Evolutionary conservation across 2,113 vertebrate genomes (phyloP).

Genomic region (Cygnus buccinator): DNA sequence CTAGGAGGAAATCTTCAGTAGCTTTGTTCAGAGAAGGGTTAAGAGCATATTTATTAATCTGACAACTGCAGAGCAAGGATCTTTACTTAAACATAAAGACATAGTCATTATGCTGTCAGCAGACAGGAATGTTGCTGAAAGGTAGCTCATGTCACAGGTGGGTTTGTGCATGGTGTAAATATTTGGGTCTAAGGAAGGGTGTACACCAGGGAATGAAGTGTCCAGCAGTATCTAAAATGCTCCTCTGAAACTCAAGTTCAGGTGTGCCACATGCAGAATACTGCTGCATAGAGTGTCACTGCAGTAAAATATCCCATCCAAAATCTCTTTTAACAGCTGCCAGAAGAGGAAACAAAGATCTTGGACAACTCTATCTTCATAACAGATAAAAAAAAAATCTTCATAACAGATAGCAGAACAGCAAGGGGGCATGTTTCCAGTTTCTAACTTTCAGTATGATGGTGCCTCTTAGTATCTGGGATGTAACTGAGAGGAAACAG

Average conservation of each 20-base stretch:
- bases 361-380: background rate
- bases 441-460: background rate
- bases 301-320: background rate
- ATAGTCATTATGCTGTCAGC: background rate
- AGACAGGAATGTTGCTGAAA: background rate
- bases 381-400: background rate
- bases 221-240: background rate
- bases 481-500: slow-evolving; percentile 47
- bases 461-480: slow-evolving; percentile 40
- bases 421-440: background rate
- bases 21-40: rapidly evolving
- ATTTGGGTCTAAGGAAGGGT: background rate
- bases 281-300: rapidly evolving
- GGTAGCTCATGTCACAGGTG: background rate
- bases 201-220: background rate
- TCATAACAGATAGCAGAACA: slow-evolving; percentile 26
- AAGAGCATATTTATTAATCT: background rate
- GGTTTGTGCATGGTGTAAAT: background rate
- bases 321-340: background rate
- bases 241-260: background rate
- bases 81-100: rapidly evolving
- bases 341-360: background rate
- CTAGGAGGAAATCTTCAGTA: background rate
- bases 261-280: rapidly evolving
- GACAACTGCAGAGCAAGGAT: background rate